Base-by-base conservation (phyloP, 2,888 invertebrate genomes). In the Neoascia interrupta region DNA sequence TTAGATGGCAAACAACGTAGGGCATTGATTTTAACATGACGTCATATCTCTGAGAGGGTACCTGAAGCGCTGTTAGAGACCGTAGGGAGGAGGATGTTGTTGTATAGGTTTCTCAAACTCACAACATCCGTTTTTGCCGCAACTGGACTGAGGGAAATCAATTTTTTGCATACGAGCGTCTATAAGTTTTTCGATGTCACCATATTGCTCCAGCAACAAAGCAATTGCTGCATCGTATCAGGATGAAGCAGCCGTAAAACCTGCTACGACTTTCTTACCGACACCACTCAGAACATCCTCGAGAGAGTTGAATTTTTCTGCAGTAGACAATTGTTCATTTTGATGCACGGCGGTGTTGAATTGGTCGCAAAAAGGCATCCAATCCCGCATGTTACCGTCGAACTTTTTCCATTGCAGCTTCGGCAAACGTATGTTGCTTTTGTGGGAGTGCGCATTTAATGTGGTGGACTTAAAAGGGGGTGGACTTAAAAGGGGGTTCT, bases 21-120 rank as follows among this genome's bases (percentile, higher is more conserved):
- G 41, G 28, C 3, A 56, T 41, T 6, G 28, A 56, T 28, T 56
- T 56, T 5, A 34, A 43, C 56, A 43, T 56, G 2, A 56, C 34
- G 19, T 34, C 18, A 19, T 56, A 56, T 8, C 28, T 8, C 0
- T 43, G 21, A 2, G 43, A 31, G 6, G 56, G 41, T 11, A 56
- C 26, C 1, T 43, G 18, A 15, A 43, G 31, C 4, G 43, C 41
- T 19, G 56, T 56, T 11, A 56, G 43, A 11, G 43, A 43, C 3
- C 56, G 43, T 15, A 19, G 28, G 10, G 28, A 41, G 8, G 34
- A 13, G 3, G 43, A 43, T 43, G 8, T 8, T 19, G 21, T 43
- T 43, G 19, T 56, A 56, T 5, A 34, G 13, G 19, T 56, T 28
- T 5, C 43, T 28, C 39, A 41, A 56, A 5, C 43, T 13, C n/a